phyloP scores from a whole-genome alignment of 2,888 invertebrate species.

The Achlya flavicornis region DNA sequence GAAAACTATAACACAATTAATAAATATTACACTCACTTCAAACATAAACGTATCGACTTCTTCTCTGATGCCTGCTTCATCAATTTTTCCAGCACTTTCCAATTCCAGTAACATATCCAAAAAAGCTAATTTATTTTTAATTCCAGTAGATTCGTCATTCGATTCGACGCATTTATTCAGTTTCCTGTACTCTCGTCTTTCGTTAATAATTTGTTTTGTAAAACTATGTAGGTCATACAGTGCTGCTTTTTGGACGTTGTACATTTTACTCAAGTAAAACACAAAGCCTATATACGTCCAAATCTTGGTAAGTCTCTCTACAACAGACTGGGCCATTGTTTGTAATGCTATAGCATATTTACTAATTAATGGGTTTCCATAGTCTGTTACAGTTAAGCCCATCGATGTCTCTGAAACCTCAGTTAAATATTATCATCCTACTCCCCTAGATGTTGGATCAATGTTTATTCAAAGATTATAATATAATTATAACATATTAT shows the following conservation, averaged over 20 bases:
- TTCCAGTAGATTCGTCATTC: constrained; percentile 13
- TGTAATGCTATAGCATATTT: constrained; percentile 69
- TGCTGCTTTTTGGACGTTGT: constrained; percentile 29
- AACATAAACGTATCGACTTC: constrained; percentile 88
- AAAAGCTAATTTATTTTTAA: constrained; percentile 70
- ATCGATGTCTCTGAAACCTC: constrained; percentile 61
- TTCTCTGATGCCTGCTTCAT: constrained; percentile 83
- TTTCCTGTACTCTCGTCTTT: constrained; percentile 27
- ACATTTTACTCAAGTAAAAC: constrained; percentile 12
- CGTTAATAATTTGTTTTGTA: constrained; percentile 71
- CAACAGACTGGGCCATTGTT: constrained; percentile 33
- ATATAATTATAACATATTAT: no score
- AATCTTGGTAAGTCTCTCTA: constrained; percentile 13
- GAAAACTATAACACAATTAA: constrained; percentile 13
- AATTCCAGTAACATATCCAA: constrained; percentile 84
- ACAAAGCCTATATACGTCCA: constrained; percentile 15
- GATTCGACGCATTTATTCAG: not conserved
- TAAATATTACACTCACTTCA: constrained; percentile 64
- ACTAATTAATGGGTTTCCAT: constrained; percentile 40
- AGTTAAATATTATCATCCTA: not conserved
- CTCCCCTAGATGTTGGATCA: not conserved
- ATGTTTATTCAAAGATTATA: no score
- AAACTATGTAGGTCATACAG: constrained; percentile 71
- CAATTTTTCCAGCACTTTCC: constrained; percentile 77
- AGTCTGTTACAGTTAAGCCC: not conserved